Evolutionary conservation across 2,797 vertebrate genomes (phyloP), one percentile per base, ranked within the genome.

Genomic region (Argya squamiceps): DNA sequence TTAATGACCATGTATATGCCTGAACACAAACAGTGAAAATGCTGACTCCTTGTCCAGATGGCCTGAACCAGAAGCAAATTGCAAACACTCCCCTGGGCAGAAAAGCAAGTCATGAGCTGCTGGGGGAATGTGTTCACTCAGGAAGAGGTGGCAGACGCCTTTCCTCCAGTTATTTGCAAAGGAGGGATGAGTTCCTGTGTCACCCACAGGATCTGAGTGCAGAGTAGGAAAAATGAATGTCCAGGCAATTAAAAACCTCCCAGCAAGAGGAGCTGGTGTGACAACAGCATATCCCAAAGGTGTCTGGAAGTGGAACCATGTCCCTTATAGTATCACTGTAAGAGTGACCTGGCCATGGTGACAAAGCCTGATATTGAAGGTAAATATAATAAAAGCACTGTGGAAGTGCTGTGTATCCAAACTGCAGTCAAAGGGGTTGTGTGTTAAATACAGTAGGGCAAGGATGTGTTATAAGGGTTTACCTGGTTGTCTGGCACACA

Each of bases 41-140:
- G 78, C 78, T 77, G 91, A 93, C 41, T 91, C 84, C 84, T 56
- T 3, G 22, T 56, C 81, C 95, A 93, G 93, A 94, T 77, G 87
- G 93, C 71, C 92, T 49, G 71, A 74, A 56, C 53, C 52, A 84
- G 92, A 87, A 84, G 74, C 56, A 70, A 92, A 92, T 10, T 73
- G 55, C 87, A 81, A 77, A 76, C 63, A 16, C 55, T 65, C 19
- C 56, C 81, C 78, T 36, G 26, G n/a, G 94, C 84, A 87, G 71
- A 37, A 32, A 64, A 87, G 78, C 84, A 21, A 67, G 64, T 9
- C 74, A 20, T 1, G 43, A 79, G 91, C 77, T 93, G 92, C 81
- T 77, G 84, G 49, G 36, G 70, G 59, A 67, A 47, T 1, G 50
- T 27, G 73, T 2, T 7, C 0, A 4, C 32, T 13, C 37, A 58